Conservation (phyloP, 2,797 vertebrate species). For the Chelon auratus region DNA sequence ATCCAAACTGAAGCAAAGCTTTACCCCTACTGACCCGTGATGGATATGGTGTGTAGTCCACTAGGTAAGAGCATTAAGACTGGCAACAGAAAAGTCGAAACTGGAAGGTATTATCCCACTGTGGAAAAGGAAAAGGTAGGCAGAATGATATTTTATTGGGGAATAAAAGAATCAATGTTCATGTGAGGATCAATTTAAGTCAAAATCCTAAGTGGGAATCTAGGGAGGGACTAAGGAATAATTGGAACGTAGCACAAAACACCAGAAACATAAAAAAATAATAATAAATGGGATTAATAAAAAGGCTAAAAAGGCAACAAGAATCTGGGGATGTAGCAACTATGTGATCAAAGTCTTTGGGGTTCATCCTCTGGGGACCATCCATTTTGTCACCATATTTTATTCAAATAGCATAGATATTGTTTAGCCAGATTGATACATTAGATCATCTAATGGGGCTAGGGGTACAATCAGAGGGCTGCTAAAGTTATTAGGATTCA, state of each 20-base stretch:
- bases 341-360: background rate
- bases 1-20: slow-evolving; percentile 40
- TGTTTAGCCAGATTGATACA: background rate
- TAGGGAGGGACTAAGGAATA: background rate
- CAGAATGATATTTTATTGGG: background rate
- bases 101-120: background rate
- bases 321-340: no score
- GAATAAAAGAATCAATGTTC: background rate
- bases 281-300: no score
- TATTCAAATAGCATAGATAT: background rate
- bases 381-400: background rate
- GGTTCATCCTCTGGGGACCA: background rate
- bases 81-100: background rate
- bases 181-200: background rate
- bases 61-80: background rate
- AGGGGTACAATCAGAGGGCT: background rate
- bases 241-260: no score
- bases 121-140: background rate
- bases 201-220: no score
- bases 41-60: background rate
- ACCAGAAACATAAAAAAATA: no score
- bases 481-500: background rate
- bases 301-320: no score
- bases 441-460: background rate
- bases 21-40: slow-evolving; percentile 32